Evolutionary conservation across 2,888 invertebrate species (phyloP).

Genomic region (Xanthia togata): DNA sequence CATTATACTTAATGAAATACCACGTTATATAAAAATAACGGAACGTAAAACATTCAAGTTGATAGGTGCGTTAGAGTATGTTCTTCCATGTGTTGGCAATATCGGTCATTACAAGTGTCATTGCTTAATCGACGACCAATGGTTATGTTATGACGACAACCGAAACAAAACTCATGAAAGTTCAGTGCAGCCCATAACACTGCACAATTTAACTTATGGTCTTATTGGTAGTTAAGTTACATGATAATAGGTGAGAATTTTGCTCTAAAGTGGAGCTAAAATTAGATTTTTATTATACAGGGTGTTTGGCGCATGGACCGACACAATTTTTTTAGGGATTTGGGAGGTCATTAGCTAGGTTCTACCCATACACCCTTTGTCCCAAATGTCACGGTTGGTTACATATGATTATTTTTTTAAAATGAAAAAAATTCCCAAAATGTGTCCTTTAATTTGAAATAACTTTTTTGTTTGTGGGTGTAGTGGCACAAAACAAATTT

Average conservation of each 20-base stretch:
- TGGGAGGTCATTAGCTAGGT: too few species aligned
- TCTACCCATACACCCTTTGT: too few species aligned
- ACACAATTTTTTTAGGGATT: too few species aligned
- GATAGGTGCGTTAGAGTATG: constrained; percentile 42
- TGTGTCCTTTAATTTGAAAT: too few species aligned
- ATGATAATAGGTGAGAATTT: constrained; percentile 43
- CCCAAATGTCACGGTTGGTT: too few species aligned
- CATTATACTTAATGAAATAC: constrained; percentile 43
- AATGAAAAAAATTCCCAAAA: too few species aligned
- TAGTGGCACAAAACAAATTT: too few species aligned
- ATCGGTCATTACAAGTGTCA: constrained; percentile 42
- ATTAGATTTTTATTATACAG: constrained; percentile 42
- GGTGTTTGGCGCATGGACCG: too few species aligned
- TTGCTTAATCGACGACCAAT: constrained; percentile 40
- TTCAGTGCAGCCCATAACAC: constrained; percentile 41
- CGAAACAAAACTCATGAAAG: constrained; percentile 39
- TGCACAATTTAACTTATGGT: constrained; percentile 43
- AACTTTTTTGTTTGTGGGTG: too few species aligned
- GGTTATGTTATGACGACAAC: constrained; percentile 42
- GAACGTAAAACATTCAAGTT: constrained; percentile 44
- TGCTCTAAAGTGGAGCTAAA: constrained; percentile 42
- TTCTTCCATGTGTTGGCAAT: constrained; percentile 41
- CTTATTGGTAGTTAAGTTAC: constrained; percentile 44
- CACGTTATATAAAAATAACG: constrained; percentile 44
- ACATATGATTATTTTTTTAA: too few species aligned